Percentiles rank a stretch among this genome's conserved stretches.
phyloP scores from a whole-genome alignment of 2,888 invertebrate species.

The Labia minor region DNA sequence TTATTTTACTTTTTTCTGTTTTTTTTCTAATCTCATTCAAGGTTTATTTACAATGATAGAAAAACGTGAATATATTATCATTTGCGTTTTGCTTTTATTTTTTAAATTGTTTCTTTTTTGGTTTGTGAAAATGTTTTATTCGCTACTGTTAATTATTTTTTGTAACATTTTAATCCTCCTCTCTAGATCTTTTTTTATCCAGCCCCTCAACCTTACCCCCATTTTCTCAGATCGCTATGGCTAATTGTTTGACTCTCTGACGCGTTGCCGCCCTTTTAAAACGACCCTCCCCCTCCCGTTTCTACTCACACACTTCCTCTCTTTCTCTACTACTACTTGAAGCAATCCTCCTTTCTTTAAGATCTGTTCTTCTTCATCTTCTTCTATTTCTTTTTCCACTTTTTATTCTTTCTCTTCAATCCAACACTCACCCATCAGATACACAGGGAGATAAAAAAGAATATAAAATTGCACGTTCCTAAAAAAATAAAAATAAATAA shows the following conservation, averaged over 20 bases:
- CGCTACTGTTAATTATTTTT: not conserved
- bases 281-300: not conserved
- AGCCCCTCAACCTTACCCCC: too few species aligned
- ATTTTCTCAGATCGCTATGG: not conserved
- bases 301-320: not conserved
- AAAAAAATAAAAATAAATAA: not conserved
- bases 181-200: not conserved
- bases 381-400: not conserved
- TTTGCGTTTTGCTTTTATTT: not conserved
- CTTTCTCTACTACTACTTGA: not conserved
- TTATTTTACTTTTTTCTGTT: too few species aligned
- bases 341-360: too few species aligned
- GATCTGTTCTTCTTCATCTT: too few species aligned
- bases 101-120: not conserved
- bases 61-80: too few species aligned
- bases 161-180: not conserved
- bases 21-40: too few species aligned
- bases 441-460: not conserved
- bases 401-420: not conserved
- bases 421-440: not conserved
- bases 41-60: too few species aligned
- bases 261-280: not conserved
- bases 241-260: constrained; percentile 13
- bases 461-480: not conserved
- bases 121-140: not conserved